Conservation (phyloP, 2,113 vertebrate genomes). For the Laticauda laticaudata region DNA sequence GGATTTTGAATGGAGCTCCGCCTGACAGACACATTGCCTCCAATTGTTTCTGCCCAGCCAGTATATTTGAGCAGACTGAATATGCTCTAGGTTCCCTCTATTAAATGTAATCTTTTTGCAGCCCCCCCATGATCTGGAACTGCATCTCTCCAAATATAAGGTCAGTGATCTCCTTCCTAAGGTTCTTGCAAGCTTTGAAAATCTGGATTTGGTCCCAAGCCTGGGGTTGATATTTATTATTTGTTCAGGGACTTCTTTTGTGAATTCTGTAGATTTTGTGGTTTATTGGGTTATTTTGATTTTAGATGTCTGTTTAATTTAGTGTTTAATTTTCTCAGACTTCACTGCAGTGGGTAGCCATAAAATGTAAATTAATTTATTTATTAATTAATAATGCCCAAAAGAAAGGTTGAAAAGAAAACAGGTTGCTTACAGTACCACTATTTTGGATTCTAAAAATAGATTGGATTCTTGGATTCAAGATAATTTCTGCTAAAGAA, state of each 20-base stretch:
- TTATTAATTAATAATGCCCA: background rate
- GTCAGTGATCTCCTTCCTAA: background rate
- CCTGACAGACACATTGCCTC: background rate
- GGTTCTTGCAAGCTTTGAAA: background rate
- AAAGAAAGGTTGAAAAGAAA: background rate
- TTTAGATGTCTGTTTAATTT: background rate
- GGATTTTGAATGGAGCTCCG: too few relatives aligned
- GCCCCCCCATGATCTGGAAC: background rate
- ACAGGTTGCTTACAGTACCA: background rate
- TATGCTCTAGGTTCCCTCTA: background rate
- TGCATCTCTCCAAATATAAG: background rate
- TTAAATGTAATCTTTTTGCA: background rate
- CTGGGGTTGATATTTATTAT: background rate
- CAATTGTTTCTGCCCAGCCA: background rate
- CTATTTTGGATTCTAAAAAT: background rate
- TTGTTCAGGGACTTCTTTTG: background rate
- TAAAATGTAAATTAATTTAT: background rate
- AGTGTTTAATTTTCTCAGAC: background rate
- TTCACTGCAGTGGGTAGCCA: background rate
- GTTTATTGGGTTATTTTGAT: background rate
- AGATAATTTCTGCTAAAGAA: background rate
- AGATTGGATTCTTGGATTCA: too few relatives aligned
- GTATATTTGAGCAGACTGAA: background rate
- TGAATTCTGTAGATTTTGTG: background rate
- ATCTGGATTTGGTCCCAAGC: background rate